These are phyloP conservation scores for Notoglanidium macrostoma DNA, from an alignment of 2,797 vertebrate genomes.

Conservation along the genomic window DNA sequence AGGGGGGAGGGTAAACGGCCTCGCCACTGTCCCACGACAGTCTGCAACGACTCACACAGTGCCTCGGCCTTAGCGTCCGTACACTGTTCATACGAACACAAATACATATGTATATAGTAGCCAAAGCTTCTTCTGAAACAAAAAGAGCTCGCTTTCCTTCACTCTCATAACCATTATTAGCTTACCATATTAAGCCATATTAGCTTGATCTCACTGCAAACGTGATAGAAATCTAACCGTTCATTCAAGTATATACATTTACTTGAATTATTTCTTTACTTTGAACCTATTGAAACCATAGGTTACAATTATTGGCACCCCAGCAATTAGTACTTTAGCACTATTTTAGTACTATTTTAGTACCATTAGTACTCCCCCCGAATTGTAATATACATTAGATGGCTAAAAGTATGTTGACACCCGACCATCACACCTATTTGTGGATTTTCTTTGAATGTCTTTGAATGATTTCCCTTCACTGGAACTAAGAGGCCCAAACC, in stretches of 20 bases:
- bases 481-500: not conserved
- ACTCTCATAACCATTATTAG: not conserved
- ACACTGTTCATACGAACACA: constrained; percentile 74
- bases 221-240: not conserved
- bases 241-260: not conserved
- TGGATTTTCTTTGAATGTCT: not conserved
- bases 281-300: not conserved
- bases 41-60: constrained; percentile 87
- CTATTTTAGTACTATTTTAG: too few relatives aligned
- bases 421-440: too few relatives aligned
- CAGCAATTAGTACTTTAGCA: not conserved
- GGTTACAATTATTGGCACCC: not conserved
- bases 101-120: not conserved
- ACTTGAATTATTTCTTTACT: not conserved
- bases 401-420: not conserved
- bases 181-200: not conserved
- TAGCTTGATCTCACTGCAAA: not conserved
- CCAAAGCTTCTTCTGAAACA: not conserved
- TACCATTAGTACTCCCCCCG: too few relatives aligned
- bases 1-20: constrained; percentile 87
- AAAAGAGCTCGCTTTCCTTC: not conserved
- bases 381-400: not conserved
- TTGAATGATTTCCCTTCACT: not conserved
- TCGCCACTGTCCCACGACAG: constrained; percentile 87
- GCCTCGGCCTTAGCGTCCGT: constrained; percentile 92